Conservation (phyloP, 2,888 invertebrate genomes). For the Dromius quadrimaculatus region DNA sequence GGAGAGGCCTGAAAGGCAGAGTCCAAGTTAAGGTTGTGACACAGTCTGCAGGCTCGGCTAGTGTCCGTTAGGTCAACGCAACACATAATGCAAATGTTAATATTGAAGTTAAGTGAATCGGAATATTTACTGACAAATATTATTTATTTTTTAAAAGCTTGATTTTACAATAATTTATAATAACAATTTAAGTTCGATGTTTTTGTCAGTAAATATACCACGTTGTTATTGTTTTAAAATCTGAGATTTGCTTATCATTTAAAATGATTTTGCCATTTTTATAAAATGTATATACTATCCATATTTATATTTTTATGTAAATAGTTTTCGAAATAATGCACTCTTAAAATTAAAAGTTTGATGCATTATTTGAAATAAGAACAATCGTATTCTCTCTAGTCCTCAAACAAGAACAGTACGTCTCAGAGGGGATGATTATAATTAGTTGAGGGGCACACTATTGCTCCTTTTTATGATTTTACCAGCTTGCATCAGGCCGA, state of each 20-base stretch:
- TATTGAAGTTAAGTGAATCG: neutral
- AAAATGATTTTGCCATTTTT: slow-evolving; percentile 42
- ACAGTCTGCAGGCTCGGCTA: neutral
- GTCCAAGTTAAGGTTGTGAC: slow-evolving; percentile 59
- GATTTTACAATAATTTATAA: too few relatives aligned
- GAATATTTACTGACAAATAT: neutral
- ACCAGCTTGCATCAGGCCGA: too few relatives aligned
- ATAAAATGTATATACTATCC: slow-evolving; percentile 26
- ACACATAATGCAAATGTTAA: slow-evolving; percentile 24
- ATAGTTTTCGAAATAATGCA: slow-evolving; percentile 27
- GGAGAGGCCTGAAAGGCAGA: slow-evolving; percentile 59
- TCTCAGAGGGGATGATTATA: too few relatives aligned
- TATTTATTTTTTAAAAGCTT: too few relatives aligned
- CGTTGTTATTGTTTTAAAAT: slow-evolving; percentile 26
- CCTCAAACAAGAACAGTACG: neutral
- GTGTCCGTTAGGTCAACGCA: slow-evolving; percentile 8
- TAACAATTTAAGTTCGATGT: too few relatives aligned
- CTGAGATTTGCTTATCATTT: slow-evolving; percentile 43
- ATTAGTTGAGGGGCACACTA: too few relatives aligned
- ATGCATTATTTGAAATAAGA: slow-evolving; percentile 23
- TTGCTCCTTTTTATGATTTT: too few relatives aligned
- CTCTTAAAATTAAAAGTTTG: slow-evolving; percentile 17
- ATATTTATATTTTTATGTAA: slow-evolving; percentile 43
- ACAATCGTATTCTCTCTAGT: slow-evolving; percentile 39
- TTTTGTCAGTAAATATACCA: neutral